phyloP scores from a whole-genome alignment of 37 sponge, comb jelly and placozoan species.

The Lycopodina hypogea region DNA sequence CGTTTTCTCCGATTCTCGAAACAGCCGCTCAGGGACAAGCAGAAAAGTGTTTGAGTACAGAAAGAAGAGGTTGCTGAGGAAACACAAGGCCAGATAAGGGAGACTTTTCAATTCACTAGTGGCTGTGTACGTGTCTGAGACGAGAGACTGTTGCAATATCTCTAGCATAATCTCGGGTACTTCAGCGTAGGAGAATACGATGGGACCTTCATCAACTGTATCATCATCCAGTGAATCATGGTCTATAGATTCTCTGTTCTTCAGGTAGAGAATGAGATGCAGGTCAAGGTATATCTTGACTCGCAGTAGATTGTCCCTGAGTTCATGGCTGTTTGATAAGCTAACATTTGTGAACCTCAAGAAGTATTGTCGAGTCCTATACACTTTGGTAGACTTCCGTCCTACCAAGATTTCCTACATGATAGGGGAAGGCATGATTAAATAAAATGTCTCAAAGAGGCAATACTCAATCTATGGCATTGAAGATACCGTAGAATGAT shows the following conservation, averaged over 20 bases:
- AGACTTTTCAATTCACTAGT: neutral
- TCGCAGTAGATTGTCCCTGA: slow-evolving; percentile 6
- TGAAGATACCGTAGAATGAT: neutral
- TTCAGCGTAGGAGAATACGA: slow-evolving; percentile 8
- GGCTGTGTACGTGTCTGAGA: neutral
- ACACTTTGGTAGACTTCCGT: neutral
- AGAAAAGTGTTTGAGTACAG: neutral
- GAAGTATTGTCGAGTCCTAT: slow-evolving; percentile 9
- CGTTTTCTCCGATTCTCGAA: neutral
- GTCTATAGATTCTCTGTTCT: neutral
- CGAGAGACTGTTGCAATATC: neutral
- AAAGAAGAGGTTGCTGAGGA: slow-evolving; percentile 13
- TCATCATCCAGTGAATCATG: too few relatives aligned
- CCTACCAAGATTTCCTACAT: slow-evolving; percentile 6
- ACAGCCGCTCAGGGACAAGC: slow-evolving; percentile 19
- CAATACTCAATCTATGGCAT: neutral
- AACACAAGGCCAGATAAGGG: slow-evolving; percentile 4
- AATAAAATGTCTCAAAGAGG: neutral
- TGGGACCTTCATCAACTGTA: neutral
- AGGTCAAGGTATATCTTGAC: slow-evolving; percentile 31
- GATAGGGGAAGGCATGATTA: neutral
- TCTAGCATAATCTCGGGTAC: slow-evolving; percentile 29
- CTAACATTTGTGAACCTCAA: slow-evolving; percentile 1
- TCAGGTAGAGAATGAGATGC: slow-evolving; percentile 14
- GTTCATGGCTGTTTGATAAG: neutral